Conservation (phyloP, 1,140 invertebrate genomes). For the Polypedilum pembai region DNA sequence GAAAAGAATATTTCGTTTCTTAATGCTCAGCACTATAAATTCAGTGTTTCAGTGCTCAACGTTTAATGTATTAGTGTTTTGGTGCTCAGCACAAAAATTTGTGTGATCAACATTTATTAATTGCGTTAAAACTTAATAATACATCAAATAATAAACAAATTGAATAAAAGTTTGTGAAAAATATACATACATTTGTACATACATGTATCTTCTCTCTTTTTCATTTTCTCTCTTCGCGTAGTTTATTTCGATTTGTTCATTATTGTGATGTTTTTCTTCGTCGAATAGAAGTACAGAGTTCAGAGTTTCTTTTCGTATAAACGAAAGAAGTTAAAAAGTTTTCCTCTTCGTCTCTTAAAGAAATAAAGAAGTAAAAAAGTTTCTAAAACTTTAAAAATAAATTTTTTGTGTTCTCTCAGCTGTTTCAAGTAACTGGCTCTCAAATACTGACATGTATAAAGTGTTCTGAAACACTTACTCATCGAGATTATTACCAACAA, state of each 20-base stretch:
- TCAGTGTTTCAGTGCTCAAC: no score
- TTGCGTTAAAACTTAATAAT: no score
- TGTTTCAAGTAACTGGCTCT: conserved; percentile 43
- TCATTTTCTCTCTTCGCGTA: background rate
- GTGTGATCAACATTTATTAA: no score
- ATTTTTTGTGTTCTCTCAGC: conserved; percentile 33
- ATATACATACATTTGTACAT: background rate
- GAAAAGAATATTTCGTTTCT: no score
- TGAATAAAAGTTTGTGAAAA: background rate
- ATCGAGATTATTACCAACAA: conserved; percentile 20
- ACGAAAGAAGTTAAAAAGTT: background rate
- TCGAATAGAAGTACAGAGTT: conserved; percentile 15
- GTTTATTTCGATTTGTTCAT: conserved; percentile 27
- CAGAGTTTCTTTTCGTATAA: conserved; percentile 8
- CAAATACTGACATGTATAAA: conserved; percentile 43
- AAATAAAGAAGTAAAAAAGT: no score
- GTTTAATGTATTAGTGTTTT: no score
- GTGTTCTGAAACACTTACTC: conserved; percentile 38
- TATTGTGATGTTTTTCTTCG: conserved; percentile 23
- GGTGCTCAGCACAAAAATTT: no score
- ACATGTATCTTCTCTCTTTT: conserved; percentile 24
- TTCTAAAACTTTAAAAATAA: no score
- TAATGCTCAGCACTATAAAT: no score
- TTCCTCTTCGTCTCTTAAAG: no score
- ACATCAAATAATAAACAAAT: background rate